phyloP scores from a whole-genome alignment of 2,888 invertebrate species.

The Leucophenga montana region DNA sequence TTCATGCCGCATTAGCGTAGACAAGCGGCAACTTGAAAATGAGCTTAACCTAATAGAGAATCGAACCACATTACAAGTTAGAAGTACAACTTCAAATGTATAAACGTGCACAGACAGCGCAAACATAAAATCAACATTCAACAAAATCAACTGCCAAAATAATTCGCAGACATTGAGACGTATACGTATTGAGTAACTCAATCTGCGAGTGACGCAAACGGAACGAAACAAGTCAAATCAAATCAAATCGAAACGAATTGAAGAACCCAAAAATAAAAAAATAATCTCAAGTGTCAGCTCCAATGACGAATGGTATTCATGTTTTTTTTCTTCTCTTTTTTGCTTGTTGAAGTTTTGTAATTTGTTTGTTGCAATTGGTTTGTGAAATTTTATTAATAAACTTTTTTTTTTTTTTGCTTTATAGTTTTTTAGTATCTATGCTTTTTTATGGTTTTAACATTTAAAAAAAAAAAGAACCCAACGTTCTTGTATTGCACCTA shows the following conservation, averaged over 20 bases:
- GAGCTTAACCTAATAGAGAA: constrained; percentile 11
- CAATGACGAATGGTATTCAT: background rate
- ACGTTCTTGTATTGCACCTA: background rate
- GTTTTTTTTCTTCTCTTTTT: constrained; percentile 2
- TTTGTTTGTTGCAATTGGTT: constrained; percentile 22
- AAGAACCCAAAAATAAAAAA: background rate
- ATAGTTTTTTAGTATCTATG: background rate
- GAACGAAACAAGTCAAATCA: background rate
- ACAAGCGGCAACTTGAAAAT: constrained; percentile 6
- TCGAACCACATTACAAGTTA: background rate
- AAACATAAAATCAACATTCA: background rate
- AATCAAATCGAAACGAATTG: background rate
- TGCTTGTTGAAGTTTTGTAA: constrained; percentile 16
- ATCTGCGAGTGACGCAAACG: background rate
- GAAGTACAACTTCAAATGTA: background rate
- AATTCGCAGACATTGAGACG: constrained; percentile 24
- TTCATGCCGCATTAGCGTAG: constrained; percentile 9
- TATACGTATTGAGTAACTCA: constrained; percentile 22
- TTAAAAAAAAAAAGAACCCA: background rate
- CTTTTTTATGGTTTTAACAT: background rate
- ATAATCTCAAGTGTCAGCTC: constrained; percentile 11
- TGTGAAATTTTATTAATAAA: constrained; percentile 11
- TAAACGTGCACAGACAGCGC: background rate
- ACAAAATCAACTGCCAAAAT: background rate
- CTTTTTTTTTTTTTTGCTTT: constrained; percentile 9